Evolutionary conservation across 2,797 vertebrate genomes (phyloP).

Genomic region (Basileuterus tristriatus): DNA sequence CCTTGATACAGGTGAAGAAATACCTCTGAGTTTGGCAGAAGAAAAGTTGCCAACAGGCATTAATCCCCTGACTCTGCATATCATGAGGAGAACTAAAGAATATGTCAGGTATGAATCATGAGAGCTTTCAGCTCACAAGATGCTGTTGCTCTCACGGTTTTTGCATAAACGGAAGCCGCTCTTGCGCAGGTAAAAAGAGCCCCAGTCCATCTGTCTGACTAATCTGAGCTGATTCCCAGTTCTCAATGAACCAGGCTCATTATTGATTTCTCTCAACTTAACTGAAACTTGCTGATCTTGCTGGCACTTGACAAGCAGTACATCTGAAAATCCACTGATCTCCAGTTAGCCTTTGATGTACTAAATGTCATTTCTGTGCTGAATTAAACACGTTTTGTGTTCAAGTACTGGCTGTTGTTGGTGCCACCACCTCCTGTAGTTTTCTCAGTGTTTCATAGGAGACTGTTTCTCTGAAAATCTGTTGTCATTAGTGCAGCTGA

Average conservation of each 20-base stretch:
- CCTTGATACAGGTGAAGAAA: slow-evolving; percentile 98
- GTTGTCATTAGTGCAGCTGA: background rate
- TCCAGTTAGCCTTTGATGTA: background rate
- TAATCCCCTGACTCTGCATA: slow-evolving; percentile 96
- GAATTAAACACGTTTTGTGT: background rate
- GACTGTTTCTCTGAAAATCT: background rate
- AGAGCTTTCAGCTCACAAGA: background rate
- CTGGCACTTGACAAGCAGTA: background rate
- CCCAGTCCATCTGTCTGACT: background rate
- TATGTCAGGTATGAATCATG: slow-evolving; percentile 89
- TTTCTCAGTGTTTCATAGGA: background rate
- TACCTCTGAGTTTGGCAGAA: slow-evolving; percentile 95
- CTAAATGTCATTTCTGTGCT: background rate
- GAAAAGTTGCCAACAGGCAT: slow-evolving; percentile 97
- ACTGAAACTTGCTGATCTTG: background rate
- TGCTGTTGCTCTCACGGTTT: background rate
- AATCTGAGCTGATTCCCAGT: background rate
- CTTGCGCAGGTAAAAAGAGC: background rate
- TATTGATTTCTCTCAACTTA: background rate
- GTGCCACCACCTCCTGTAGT: background rate
- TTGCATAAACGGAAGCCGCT: background rate
- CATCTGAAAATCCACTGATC: background rate
- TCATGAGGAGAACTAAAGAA: slow-evolving; percentile 99
- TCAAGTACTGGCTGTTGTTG: background rate
- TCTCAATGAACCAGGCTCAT: background rate